These are phyloP conservation scores for Crenuchus spilurus DNA, from an alignment of 2,797 vertebrate species.

Conservation along the genomic window DNA sequence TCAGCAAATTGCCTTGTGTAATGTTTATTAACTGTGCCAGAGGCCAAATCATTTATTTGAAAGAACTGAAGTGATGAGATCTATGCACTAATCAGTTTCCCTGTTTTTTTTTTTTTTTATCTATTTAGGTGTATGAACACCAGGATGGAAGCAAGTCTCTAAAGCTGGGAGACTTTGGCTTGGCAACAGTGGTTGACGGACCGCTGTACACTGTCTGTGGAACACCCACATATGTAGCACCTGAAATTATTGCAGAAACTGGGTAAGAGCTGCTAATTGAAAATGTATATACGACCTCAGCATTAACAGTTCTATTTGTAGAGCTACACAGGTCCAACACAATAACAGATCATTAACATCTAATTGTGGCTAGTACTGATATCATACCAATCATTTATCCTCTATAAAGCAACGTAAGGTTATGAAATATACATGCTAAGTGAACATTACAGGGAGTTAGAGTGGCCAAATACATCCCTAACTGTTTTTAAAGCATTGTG, in stretches of 20 bases:
- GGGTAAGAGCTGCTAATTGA: conserved; percentile 78
- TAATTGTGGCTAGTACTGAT: too few relatives aligned
- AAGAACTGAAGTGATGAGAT: background rate
- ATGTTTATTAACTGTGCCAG: background rate
- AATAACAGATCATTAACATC: too few relatives aligned
- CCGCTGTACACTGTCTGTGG: conserved; percentile 96
- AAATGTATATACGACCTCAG: background rate
- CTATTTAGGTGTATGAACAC: conserved; percentile 91
- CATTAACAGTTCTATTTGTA: too few relatives aligned
- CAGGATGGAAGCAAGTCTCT: conserved; percentile 97
- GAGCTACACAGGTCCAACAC: too few relatives aligned
- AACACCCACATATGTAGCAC: conserved; percentile 98
- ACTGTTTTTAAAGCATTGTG: too few relatives aligned
- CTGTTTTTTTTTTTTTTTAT: background rate
- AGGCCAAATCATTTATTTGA: background rate
- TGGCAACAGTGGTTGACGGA: conserved; percentile 94
- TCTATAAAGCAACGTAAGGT: too few relatives aligned
- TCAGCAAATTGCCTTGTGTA: conserved; percentile 8
- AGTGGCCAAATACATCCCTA: too few relatives aligned
- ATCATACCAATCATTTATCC: too few relatives aligned
- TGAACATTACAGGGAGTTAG: too few relatives aligned
- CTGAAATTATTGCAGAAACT: conserved; percentile 97
- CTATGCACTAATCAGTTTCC: background rate
- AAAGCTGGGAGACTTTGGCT: conserved; percentile 95
- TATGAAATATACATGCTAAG: too few relatives aligned